These are phyloP conservation scores for Sphaerophoria taeniata DNA, from an alignment of 2,888 invertebrate genomes.

Conservation along the genomic window DNA sequence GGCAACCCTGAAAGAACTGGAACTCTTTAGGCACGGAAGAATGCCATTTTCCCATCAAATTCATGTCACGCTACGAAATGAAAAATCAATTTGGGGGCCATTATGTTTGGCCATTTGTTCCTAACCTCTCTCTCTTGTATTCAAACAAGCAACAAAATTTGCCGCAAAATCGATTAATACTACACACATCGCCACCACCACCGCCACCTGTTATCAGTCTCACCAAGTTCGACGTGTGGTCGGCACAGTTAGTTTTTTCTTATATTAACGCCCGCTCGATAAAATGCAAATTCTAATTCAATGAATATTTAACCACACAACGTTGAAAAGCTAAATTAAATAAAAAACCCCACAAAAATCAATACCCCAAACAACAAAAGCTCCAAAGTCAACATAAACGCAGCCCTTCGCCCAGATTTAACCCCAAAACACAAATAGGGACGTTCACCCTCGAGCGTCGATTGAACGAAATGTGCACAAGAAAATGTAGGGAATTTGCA, in stretches of 20 bases:
- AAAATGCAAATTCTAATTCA: slow-evolving; percentile 13
- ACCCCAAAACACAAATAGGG: slow-evolving; percentile 21
- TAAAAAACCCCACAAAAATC: slow-evolving; percentile 22
- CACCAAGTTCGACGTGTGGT: slow-evolving; percentile 22
- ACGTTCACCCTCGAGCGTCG: slow-evolving; percentile 14
- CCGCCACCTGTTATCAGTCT: slow-evolving; percentile 5
- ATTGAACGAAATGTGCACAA: not conserved
- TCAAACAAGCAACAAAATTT: slow-evolving; percentile 20
- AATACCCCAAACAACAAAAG: slow-evolving; percentile 6
- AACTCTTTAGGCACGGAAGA: not conserved
- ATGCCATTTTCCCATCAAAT: not conserved
- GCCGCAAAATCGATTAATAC: slow-evolving; percentile 25
- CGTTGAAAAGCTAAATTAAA: not conserved
- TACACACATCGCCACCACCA: not conserved
- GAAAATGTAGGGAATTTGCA: no score
- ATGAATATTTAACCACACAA: slow-evolving; percentile 41
- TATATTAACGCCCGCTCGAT: not conserved
- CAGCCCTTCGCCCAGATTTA: slow-evolving; percentile 23
- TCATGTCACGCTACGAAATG: not conserved
- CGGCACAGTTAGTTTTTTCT: not conserved
- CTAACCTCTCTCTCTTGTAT: not conserved
- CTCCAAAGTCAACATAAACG: not conserved
- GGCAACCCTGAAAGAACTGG: not conserved
- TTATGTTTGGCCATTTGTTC: not conserved
- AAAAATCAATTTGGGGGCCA: not conserved